A percentile compares a stretch with the other conserved stretches of the same genome.
Evolutionary conservation across 2,113 vertebrate species (phyloP).

Genomic region (Mesembrinibis cayennensis): DNA sequence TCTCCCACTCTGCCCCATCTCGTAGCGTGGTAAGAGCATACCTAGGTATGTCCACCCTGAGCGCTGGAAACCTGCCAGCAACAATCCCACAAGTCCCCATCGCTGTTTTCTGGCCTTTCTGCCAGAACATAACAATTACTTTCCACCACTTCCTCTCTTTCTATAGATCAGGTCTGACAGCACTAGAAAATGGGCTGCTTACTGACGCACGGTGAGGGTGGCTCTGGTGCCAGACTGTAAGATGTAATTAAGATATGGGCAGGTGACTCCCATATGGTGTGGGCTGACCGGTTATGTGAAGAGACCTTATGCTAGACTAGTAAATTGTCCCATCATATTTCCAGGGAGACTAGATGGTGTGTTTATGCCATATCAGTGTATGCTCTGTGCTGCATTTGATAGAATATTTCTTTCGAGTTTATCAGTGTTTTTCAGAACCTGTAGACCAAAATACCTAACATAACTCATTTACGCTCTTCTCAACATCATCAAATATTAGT

Average conservation of each 20-base stretch:
- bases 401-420: not conserved
- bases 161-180: not conserved
- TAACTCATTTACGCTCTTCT: not conserved
- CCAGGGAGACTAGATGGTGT: not conserved
- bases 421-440: not conserved
- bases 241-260: not conserved
- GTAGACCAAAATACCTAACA: not conserved
- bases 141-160: not conserved
- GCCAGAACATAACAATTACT: not conserved
- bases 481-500: not conserved
- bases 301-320: not conserved
- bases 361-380: not conserved
- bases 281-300: not conserved
- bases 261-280: not conserved
- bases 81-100: not conserved
- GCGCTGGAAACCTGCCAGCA: not conserved
- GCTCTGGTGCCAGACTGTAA: not conserved
- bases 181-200: not conserved
- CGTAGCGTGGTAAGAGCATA: accelerated
- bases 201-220: not conserved
- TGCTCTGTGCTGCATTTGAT: not conserved
- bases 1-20: not conserved
- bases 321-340: not conserved
- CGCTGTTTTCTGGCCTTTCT: not conserved
- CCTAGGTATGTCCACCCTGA: not conserved